Conservation (phyloP, 2,888 invertebrate species). For the Panorpa germanica region DNA sequence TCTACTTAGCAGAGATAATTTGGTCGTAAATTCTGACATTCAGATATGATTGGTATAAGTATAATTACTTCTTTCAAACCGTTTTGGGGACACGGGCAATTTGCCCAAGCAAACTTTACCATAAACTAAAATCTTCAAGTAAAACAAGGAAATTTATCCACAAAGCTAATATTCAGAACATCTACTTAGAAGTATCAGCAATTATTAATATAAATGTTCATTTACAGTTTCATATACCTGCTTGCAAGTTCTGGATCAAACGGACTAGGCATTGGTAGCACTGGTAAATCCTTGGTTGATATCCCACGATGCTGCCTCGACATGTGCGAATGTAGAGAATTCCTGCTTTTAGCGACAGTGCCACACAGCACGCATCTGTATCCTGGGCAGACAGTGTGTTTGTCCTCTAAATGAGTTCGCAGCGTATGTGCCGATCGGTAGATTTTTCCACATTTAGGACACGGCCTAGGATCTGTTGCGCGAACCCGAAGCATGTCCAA, state of each 20-base stretch:
- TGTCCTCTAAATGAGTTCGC: conserved; percentile 80
- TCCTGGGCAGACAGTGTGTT: conserved; percentile 83
- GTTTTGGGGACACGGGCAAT: too few species aligned
- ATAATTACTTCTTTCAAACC: too few species aligned
- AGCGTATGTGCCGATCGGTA: conserved; percentile 82
- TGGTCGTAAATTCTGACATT: too few species aligned
- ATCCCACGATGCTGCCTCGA: conserved; percentile 84
- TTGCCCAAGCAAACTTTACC: too few species aligned
- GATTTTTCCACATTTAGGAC: conserved; percentile 85
- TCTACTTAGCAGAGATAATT: too few species aligned
- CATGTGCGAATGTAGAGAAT: conserved; percentile 87
- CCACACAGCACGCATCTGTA: conserved; percentile 84
- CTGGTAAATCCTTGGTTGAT: conserved; percentile 82
- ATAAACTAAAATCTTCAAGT: too few species aligned
- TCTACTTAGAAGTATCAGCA: too few species aligned
- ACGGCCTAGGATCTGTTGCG: conserved; percentile 81
- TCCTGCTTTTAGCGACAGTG: conserved; percentile 81
- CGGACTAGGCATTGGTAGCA: conserved; percentile 80
- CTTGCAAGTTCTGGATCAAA: conserved; percentile 82
- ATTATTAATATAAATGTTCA: too few species aligned
- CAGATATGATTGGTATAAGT: too few species aligned
- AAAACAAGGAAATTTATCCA: too few species aligned
- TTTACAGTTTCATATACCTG: too few species aligned
- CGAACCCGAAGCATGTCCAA: conserved; percentile 72
- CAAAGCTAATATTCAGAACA: too few species aligned